phyloP scores from a whole-genome alignment of 2,113 vertebrate species.

The Oostethus manadensis region DNA sequence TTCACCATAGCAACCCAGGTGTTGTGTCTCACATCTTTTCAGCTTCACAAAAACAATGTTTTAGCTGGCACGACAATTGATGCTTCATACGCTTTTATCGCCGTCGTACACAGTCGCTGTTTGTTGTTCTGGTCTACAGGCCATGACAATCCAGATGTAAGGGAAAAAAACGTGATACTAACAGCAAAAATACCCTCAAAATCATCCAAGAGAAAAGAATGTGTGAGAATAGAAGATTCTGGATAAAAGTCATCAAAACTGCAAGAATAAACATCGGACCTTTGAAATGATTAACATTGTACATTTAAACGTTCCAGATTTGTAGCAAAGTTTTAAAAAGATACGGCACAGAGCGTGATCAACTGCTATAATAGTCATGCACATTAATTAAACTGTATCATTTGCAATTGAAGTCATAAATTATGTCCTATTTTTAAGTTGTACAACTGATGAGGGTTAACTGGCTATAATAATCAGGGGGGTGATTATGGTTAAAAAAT shows the following conservation, averaged over 20 bases:
- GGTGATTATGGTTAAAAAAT: neutral
- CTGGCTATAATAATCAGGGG: conserved; percentile 3
- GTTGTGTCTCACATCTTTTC: conserved; percentile 54
- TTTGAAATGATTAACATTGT: conserved; percentile 29
- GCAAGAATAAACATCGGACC: neutral
- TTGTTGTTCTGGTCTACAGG: conserved; percentile 20
- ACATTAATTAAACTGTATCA: neutral
- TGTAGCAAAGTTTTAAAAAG: neutral
- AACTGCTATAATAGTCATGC: neutral
- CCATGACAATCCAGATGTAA: conserved; percentile 14
- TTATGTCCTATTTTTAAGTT: neutral
- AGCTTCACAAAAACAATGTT: conserved; percentile 57
- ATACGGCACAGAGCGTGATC: neutral
- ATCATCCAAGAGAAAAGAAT: too few relatives aligned
- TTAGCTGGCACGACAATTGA: conserved; percentile 52
- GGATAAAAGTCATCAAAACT: too few relatives aligned
- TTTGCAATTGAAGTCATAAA: conserved; percentile 7
- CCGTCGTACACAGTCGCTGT: conserved; percentile 17
- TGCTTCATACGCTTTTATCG: conserved; percentile 33
- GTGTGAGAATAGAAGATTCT: too few relatives aligned
- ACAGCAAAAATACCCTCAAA: neutral
- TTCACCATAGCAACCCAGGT: conserved; percentile 59
- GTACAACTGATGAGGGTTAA: conserved; percentile 1
- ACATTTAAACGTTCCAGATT: neutral
- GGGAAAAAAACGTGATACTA: neutral